Base-by-base conservation (phyloP, 1,140 invertebrate species). In the Lysiphlebus fabarum region DNA sequence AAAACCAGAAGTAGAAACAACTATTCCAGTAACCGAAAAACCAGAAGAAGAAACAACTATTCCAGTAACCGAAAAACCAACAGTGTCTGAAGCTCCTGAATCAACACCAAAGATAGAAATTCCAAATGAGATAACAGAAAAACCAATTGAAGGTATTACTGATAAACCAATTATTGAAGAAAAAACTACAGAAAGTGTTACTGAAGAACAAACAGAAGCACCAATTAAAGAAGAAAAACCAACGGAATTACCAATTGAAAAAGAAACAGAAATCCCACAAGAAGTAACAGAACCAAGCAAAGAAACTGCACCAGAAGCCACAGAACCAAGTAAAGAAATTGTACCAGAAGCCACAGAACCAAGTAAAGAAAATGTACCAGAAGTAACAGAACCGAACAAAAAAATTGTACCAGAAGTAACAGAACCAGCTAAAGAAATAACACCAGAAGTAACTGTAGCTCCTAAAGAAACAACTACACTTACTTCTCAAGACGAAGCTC, bases 401-500 rank as follows among this genome's bases (percentile, higher is more conserved):
- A 4, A 26, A 26, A 26, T 1, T 26, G 47, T 5, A 3, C 26
- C 47, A 6, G 26, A 17, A 8, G 5, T 6, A 6, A 53, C 61
- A 26, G 40, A 61, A 17, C 56, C 54, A 7, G 47, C 57, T 40
- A 14, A 59, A 7, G 44, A 62, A 2, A 41, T 62, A 53, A 12
- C 43, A 51, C 4, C 59, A 14, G 6, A 26, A 4, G 17, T 26
- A 26, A 26, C 17, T 59, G 33, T 55, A 36, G 17, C n/a, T 47
- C 6, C 33, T 8, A 45, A 62, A 51, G 54, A 58, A 49, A 58
- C 58, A 40, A 42, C 59, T 17, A 57, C 61, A 36, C 57, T 69
- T 56, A 57, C 48, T 49, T 36, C 59, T 58, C 59, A 26, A 70
- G 63, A 71, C 71, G 62, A 38, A 71, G 62, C 41, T 2, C 36